phyloP scores from a whole-genome alignment of 2,888 invertebrate genomes.

The Hypolimnas misippus region DNA sequence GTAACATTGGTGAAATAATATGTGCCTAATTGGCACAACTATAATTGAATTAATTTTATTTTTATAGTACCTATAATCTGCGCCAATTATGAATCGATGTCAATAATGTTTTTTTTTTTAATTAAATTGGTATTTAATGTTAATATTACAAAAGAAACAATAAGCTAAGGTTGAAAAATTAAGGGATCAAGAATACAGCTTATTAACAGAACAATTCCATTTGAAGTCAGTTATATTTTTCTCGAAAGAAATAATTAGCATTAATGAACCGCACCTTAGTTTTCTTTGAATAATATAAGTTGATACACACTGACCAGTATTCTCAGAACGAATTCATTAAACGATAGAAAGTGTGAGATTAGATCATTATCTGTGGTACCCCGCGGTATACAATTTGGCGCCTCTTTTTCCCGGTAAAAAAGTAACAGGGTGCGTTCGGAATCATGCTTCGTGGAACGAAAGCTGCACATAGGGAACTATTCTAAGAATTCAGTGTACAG shows the following conservation, averaged over 20 bases:
- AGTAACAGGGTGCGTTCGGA: conserved; percentile 33
- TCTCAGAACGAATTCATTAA: conserved; percentile 32
- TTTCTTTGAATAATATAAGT: background rate
- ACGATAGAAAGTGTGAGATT: conserved; percentile 26
- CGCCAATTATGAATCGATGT: too few relatives aligned
- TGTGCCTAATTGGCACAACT: too few relatives aligned
- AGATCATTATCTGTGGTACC: conserved; percentile 49
- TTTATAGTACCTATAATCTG: too few relatives aligned
- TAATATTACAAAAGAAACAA: too few relatives aligned
- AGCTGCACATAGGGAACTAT: conserved; percentile 28
- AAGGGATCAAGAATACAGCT: too few relatives aligned
- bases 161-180: too few relatives aligned
- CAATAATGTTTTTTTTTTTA: too few relatives aligned
- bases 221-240: too few relatives aligned
- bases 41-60: too few relatives aligned
- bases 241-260: background rate
- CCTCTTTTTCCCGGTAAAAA: conserved; percentile 36
- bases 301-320: conserved; percentile 4
- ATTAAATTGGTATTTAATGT: too few relatives aligned
- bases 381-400: conserved; percentile 33
- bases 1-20: too few relatives aligned
- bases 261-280: background rate
- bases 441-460: conserved; percentile 34
- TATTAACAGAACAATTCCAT: too few relatives aligned
- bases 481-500: conserved; percentile 33